These are phyloP conservation scores for Macrobrachium rosenbergii DNA, from an alignment of 1,140 invertebrate genomes.

Conservation along the genomic window DNA sequence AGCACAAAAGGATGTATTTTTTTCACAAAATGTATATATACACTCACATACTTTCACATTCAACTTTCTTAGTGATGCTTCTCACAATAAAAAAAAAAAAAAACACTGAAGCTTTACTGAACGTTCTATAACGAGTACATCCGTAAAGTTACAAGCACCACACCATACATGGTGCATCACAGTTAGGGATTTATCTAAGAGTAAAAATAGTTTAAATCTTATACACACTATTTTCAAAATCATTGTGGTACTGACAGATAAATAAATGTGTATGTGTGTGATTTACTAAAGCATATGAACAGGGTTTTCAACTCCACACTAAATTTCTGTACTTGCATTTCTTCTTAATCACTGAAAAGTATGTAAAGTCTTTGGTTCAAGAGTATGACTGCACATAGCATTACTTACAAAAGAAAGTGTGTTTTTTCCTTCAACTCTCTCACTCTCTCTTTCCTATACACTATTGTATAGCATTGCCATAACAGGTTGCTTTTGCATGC, in stretches of 20 bases:
- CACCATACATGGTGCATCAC: conserved; percentile 50
- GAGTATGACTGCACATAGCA: conserved; percentile 40
- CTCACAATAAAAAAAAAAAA: conserved; percentile 15
- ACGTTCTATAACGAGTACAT: conserved; percentile 15
- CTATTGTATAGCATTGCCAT: too few species aligned
- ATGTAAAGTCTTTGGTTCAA: conserved; percentile 56
- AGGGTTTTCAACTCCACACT: too few species aligned
- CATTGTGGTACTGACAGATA: too few species aligned
- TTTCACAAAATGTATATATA: conserved; percentile 38
- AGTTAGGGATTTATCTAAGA: conserved; percentile 29
- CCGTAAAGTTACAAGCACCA: conserved; percentile 31
- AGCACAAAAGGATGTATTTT: conserved; percentile 51
- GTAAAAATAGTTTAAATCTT: neutral
- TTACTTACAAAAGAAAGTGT: conserved; percentile 17
- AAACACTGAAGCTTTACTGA: conserved; percentile 42
- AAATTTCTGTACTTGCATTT: too few species aligned
- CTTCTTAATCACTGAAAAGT: conserved; percentile 33
- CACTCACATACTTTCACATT: conserved; percentile 25
- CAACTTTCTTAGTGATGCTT: conserved; percentile 31
- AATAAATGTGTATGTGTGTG: too few species aligned
- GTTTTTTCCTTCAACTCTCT: conserved; percentile 37
- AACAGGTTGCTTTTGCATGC: too few species aligned
- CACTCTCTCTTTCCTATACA: neutral
- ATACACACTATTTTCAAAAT: too few species aligned
- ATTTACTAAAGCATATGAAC: too few species aligned